Conservation (phyloP, 1,140 invertebrate species). For the Trissolcus basalis region DNA sequence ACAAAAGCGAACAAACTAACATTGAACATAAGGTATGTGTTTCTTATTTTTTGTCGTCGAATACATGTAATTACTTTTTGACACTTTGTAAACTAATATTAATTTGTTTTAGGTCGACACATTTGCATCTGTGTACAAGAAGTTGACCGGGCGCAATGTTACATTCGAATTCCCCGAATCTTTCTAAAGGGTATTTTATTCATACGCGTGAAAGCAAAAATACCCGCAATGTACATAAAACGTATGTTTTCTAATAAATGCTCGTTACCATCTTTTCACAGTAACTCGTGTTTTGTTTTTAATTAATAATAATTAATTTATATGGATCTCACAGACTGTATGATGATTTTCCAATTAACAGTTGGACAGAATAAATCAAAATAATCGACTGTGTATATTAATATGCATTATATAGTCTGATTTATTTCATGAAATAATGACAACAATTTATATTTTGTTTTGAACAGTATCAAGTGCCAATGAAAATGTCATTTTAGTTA, state of each 20-base stretch:
- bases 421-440: too few species aligned
- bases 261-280: not conserved
- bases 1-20: conserved; percentile 98
- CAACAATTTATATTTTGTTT: too few species aligned
- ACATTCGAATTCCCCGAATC: conserved; percentile 99
- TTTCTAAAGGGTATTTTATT: not conserved
- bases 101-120: conserved; percentile 90
- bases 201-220: not conserved
- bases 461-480: too few species aligned
- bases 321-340: too few species aligned
- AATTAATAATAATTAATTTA: too few species aligned
- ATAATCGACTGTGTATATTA: too few species aligned
- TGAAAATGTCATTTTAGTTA: too few species aligned
- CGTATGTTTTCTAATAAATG: conserved; percentile 6
- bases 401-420: too few species aligned
- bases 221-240: not conserved
- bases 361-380: too few species aligned
- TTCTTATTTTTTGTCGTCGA: conserved; percentile 59
- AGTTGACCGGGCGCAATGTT: conserved; percentile 98
- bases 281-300: too few species aligned
- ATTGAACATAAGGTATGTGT: conserved; percentile 98
- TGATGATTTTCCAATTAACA: too few species aligned
- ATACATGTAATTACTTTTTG: not conserved
- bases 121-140: conserved; percentile 98
- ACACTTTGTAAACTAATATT: too few species aligned